These are phyloP conservation scores for Wiebesia pumilae DNA, from an alignment of 1,140 invertebrate species.

Conservation along the genomic window DNA sequence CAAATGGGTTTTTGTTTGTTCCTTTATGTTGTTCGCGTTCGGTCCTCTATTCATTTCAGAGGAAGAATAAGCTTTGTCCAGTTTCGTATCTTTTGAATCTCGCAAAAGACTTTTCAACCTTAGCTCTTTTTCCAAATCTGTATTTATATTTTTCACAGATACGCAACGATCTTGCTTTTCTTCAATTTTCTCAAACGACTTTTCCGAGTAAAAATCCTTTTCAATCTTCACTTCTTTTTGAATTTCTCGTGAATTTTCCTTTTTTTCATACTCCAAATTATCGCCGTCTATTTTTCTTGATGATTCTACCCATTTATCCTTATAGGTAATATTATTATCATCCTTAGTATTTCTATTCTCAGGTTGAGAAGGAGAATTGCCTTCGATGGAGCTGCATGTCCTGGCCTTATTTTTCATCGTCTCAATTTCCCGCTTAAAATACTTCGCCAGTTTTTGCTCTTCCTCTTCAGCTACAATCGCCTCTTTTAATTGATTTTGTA, in stretches of 20 bases:
- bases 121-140: not conserved
- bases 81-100: not conserved
- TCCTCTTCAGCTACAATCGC: slow-evolving; percentile 65
- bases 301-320: slow-evolving; percentile 15
- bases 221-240: slow-evolving; percentile 35
- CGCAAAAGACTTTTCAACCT: slow-evolving; percentile 23
- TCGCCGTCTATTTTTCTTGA: slow-evolving; percentile 7
- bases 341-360: not conserved
- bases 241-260: slow-evolving; percentile 53
- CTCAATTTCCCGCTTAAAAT: slow-evolving; percentile 53
- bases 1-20: not conserved
- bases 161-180: slow-evolving; percentile 52
- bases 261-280: slow-evolving; percentile 24
- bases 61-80: not conserved
- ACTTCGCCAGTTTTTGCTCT: slow-evolving; percentile 56
- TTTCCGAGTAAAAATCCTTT: slow-evolving; percentile 51
- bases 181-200: slow-evolving; percentile 55
- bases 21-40: not conserved
- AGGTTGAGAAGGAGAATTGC: not conserved
- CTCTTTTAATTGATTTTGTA: slow-evolving; percentile 67
- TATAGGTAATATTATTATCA: not conserved
- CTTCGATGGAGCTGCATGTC: not conserved
- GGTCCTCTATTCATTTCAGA: not conserved
- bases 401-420: not conserved
- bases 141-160: not conserved